Percentiles rank a stretch among this genome's conserved stretches.
phyloP scores from a whole-genome alignment of 2,797 vertebrate genomes.

The Paguma larvata region DNA sequence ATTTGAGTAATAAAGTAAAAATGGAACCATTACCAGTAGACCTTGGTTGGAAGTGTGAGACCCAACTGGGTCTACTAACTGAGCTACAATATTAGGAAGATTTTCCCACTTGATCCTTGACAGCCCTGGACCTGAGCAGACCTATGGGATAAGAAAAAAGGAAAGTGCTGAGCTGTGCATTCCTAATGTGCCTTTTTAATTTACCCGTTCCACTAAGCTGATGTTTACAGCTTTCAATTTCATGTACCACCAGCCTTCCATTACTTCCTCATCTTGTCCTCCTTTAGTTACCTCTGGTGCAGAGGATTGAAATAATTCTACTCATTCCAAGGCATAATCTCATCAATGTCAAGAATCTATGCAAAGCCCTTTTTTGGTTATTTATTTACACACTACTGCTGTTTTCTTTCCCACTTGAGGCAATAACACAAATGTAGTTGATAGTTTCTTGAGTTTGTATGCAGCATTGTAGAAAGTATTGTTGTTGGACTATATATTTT shows the following conservation, averaged over 20 bases:
- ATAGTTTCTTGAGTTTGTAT: background rate
- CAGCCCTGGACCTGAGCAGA: background rate
- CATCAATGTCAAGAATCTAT: background rate
- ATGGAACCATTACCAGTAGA: background rate
- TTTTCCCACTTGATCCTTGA: background rate
- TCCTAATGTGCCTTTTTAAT: background rate
- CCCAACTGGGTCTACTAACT: background rate
- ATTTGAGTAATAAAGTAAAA: slow-evolving; percentile 9
- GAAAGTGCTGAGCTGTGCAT: background rate
- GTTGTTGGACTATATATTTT: background rate
- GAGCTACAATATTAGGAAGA: background rate
- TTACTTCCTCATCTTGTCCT: background rate
- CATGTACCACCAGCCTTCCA: background rate
- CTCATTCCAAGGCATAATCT: background rate
- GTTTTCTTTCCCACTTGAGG: background rate
- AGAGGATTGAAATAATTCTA: background rate
- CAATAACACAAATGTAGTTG: background rate
- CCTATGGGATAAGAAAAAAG: background rate
- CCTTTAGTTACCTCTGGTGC: background rate
- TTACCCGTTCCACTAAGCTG: background rate
- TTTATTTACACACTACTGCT: background rate
- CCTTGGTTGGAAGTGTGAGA: background rate
- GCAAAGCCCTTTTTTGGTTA: background rate
- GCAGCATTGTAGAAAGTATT: background rate
- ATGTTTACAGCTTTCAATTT: background rate